phyloP scores from a whole-genome alignment of 1,140 invertebrate genomes.

The Drosophila suzukii region DNA sequence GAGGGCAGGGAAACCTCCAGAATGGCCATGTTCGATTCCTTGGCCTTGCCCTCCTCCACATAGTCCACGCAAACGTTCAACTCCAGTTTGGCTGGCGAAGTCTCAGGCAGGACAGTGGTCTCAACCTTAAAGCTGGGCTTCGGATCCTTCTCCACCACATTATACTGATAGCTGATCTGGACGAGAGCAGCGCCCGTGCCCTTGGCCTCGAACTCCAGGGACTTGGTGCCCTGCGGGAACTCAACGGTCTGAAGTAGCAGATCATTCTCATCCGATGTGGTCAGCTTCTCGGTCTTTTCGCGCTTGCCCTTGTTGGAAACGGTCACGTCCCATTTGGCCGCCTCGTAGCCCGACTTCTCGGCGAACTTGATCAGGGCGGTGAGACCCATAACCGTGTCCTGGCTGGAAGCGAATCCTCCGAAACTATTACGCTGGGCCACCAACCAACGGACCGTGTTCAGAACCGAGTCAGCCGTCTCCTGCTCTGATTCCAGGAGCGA shows the following conservation, averaged over 20 bases:
- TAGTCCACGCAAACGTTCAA: constrained; percentile 89
- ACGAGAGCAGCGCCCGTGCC: constrained; percentile 92
- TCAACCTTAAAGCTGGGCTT: constrained; percentile 91
- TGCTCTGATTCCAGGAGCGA: constrained; percentile 86
- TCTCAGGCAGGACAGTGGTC: constrained; percentile 90
- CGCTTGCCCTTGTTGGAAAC: constrained; percentile 55
- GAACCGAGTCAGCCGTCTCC: constrained; percentile 52
- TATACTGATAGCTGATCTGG: constrained; percentile 92
- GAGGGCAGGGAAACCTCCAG: constrained; percentile 94
- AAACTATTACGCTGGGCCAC: constrained; percentile 90
- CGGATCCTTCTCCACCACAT: constrained; percentile 92
- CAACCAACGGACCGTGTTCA: constrained; percentile 89
- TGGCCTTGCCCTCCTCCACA: constrained; percentile 61
- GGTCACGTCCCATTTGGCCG: constrained; percentile 60
- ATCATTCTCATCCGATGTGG: constrained; percentile 65
- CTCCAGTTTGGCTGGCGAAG: constrained; percentile 89
- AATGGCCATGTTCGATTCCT: constrained; percentile 93
- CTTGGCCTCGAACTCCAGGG: constrained; percentile 87
- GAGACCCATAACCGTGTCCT: constrained; percentile 89
- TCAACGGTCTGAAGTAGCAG: constrained; percentile 73
- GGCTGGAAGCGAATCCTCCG: constrained; percentile 91
- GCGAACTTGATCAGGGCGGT: constrained; percentile 88
- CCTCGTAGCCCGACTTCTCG: constrained; percentile 71
- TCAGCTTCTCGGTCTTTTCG: constrained; percentile 66
- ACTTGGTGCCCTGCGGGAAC: constrained; percentile 71